A percentile compares a stretch with the other conserved stretches of the same genome.
Evolutionary conservation across 2,888 invertebrate species (phyloP).

Genomic region (Aelia acuminata): DNA sequence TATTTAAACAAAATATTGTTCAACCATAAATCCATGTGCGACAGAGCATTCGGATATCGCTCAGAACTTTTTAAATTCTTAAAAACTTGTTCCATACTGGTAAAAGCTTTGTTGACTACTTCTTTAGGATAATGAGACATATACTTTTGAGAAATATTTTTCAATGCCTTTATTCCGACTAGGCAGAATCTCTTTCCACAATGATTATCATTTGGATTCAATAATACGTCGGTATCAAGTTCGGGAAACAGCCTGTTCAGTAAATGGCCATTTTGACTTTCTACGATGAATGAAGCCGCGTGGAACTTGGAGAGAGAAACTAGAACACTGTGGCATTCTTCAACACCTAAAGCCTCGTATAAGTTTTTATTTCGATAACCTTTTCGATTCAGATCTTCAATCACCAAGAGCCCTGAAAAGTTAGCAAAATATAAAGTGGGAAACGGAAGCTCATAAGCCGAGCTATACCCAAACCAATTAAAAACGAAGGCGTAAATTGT

Average conservation of each 20-base stretch:
- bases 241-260: slow-evolving; percentile 28
- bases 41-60: slow-evolving; percentile 39
- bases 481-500: slow-evolving; percentile 54
- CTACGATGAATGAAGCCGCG: slow-evolving; percentile 54
- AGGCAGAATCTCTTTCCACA: background rate
- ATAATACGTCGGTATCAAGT: slow-evolving; percentile 52
- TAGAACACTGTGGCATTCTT: slow-evolving; percentile 34
- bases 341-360: slow-evolving; percentile 19
- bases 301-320: slow-evolving; percentile 57
- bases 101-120: background rate
- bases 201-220: slow-evolving; percentile 48
- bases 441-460: background rate
- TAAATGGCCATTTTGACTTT: background rate
- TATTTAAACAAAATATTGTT: slow-evolving; percentile 62
- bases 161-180: background rate
- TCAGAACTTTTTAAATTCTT: background rate
- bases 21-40: slow-evolving; percentile 58
- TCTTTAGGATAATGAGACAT: slow-evolving; percentile 17
- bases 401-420: slow-evolving; percentile 10
- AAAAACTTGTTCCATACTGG: background rate
- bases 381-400: slow-evolving; percentile 58
- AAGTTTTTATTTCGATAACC: slow-evolving; percentile 47
- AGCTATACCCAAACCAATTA: slow-evolving; percentile 54
- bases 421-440: slow-evolving; percentile 11
- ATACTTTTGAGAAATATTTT: slow-evolving; percentile 27